Percentiles rank a stretch among this genome's conserved stretches.
Conservation (phyloP, 2,113 vertebrate species). For the Hyperoodon ampullatus region DNA sequence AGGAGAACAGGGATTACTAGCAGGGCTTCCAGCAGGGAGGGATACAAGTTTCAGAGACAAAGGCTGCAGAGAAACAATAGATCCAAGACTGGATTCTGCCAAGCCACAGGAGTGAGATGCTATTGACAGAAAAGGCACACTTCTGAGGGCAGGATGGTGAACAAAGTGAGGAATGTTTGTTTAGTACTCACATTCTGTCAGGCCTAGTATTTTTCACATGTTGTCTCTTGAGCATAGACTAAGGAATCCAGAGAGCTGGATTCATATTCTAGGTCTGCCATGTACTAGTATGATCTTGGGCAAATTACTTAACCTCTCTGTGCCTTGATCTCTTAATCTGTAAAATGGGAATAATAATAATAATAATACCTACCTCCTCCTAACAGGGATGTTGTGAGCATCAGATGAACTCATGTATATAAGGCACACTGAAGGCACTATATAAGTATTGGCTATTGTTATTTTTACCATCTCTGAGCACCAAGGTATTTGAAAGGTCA, state of each 20-base stretch:
- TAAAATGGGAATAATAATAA: not conserved
- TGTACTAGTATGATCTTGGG: not conserved
- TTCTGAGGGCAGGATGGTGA: not conserved
- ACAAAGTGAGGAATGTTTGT: not conserved
- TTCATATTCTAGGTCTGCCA: not conserved
- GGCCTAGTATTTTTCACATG: not conserved
- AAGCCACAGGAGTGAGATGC: not conserved
- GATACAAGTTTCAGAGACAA: not conserved
- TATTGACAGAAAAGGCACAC: not conserved
- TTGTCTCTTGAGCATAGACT: not conserved
- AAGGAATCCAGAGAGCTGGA: not conserved
- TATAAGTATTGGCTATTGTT: not conserved
- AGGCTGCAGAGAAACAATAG: not conserved
- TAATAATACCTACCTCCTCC: not conserved
- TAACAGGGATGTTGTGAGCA: not conserved
- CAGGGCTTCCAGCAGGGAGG: not conserved
- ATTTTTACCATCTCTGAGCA: not conserved
- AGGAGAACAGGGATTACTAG: not conserved
- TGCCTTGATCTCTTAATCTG: constrained; percentile 4
- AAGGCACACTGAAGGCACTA: not conserved
- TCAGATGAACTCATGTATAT: not conserved
- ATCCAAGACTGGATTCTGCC: not conserved
- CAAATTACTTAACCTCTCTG: not conserved
- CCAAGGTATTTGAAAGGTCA: not conserved
- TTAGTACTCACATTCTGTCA: not conserved